Percentiles rank a stretch among this genome's conserved stretches.
These are phyloP conservation scores for Anoplophora glabripennis DNA, from an alignment of 1,140 invertebrate species.

Conservation along the genomic window DNA sequence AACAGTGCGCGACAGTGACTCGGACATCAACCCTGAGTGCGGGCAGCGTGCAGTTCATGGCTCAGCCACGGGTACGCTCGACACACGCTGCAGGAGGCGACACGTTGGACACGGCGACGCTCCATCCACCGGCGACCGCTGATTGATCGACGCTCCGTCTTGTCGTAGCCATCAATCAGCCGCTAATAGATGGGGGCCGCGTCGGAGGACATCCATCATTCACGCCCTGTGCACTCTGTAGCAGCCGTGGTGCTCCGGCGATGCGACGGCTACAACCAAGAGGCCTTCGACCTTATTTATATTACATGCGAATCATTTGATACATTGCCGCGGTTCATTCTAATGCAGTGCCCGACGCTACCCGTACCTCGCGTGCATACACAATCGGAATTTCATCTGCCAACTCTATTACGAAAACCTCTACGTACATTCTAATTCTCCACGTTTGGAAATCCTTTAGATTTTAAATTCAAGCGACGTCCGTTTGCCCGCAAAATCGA, in stretches of 20 bases:
- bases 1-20: slow-evolving; percentile 50
- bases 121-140: slow-evolving; percentile 16
- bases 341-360: slow-evolving; percentile 19
- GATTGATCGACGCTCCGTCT: slow-evolving; percentile 22
- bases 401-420: slow-evolving; percentile 15
- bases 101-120: slow-evolving; percentile 22
- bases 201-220: slow-evolving; percentile 23
- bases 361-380: slow-evolving; percentile 13
- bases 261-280: neutral
- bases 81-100: slow-evolving; percentile 29
- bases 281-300: slow-evolving; percentile 26
- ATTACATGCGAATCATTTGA: slow-evolving; percentile 16
- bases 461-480: slow-evolving; percentile 6
- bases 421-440: slow-evolving; percentile 8
- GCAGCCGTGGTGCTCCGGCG: slow-evolving; percentile 3
- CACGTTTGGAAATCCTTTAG: neutral
- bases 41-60: slow-evolving; percentile 61
- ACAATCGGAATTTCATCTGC: slow-evolving; percentile 6
- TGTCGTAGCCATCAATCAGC: slow-evolving; percentile 28
- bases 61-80: slow-evolving; percentile 61
- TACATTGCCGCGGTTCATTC: slow-evolving; percentile 7
- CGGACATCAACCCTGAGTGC: slow-evolving; percentile 49
- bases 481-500: no score
- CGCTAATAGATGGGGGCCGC: slow-evolving; percentile 21
- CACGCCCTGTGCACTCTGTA: slow-evolving; percentile 20